These are phyloP conservation scores for Microctenopoma lineatum DNA, from an alignment of 2,797 vertebrate species.

Conservation along the genomic window DNA sequence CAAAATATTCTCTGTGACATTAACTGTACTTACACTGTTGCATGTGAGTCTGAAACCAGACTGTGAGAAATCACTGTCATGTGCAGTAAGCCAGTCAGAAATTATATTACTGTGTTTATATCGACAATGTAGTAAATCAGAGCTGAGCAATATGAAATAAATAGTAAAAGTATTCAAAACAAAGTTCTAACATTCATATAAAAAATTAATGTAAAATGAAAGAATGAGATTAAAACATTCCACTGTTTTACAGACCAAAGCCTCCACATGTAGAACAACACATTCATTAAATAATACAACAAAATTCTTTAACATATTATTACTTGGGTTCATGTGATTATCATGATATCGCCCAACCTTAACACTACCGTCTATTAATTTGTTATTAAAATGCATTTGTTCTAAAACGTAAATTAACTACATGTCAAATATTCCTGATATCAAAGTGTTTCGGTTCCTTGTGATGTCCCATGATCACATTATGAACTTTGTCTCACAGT, in stretches of 20 bases:
- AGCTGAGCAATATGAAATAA: neutral
- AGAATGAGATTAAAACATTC: neutral
- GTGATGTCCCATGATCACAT: neutral
- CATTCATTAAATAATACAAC: neutral
- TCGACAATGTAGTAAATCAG: neutral
- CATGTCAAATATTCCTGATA: neutral
- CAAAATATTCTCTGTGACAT: neutral
- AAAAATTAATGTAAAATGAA: neutral
- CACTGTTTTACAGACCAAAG: neutral
- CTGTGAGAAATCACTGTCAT: neutral
- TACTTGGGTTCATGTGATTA: neutral
- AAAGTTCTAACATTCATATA: neutral
- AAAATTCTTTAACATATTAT: neutral
- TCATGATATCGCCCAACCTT: neutral
- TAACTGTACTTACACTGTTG: neutral
- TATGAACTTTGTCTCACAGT: neutral
- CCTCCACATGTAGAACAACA: too few species aligned
- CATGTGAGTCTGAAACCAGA: neutral
- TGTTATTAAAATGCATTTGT: neutral
- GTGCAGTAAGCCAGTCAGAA: too few species aligned
- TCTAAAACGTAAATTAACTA: neutral
- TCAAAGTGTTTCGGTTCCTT: conserved; percentile 11
- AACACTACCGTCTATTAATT: neutral
- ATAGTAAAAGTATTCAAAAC: neutral
- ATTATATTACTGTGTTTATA: neutral